Evolutionary conservation across 2,888 invertebrate genomes (phyloP), one percentile per base, ranked within the genome.

Genomic region (Chaetogeoica ovagalla): DNA sequence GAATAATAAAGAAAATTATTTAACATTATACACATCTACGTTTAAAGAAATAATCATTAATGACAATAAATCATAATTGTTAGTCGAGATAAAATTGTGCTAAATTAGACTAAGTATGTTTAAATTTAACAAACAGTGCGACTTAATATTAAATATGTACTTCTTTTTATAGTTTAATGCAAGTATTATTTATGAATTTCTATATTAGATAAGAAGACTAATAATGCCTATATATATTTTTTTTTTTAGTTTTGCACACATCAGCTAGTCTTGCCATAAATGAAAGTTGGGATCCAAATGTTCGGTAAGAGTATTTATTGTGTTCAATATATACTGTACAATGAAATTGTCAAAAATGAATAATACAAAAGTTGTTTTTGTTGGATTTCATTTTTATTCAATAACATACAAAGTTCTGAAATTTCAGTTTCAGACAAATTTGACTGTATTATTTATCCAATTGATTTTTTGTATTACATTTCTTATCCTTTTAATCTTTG

Each of bases 241-340:
- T 30, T 30, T 21, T 90, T 91, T 85, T 90, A 97, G 97, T 98
- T 88, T 92, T 97, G 88, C 97, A 97, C 89, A 98, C 97, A 86
- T 97, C 97, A 86, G 97, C 97, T 87, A 97, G 97, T 90, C 91
- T 98, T 87, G 95, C 96, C 85, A 90, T 97, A 87, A 97, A 97
- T 88, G 97, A 97, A 90, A 97, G 96, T 89, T 97, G 97, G 97
- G 97, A 97, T 89, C 96, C 96, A 83, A 95, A 96, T 88, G 97
- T 97, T 83, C 89, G 90, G 89, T 89, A 86, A 86, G 84, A 55
- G 6, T 72, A 75, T 48, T 37, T 48, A 37, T 39, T 59, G 39
- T 48, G 15, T 66, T 21, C 48, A 66, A 48, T 48, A 48, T 21
- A 11, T 48, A n/a, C 23, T 13, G 15, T 60, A 23, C 2, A 55